Evolutionary conservation across 1,140 invertebrate genomes (phyloP).

Genomic region (Zaprionus inermis): DNA sequence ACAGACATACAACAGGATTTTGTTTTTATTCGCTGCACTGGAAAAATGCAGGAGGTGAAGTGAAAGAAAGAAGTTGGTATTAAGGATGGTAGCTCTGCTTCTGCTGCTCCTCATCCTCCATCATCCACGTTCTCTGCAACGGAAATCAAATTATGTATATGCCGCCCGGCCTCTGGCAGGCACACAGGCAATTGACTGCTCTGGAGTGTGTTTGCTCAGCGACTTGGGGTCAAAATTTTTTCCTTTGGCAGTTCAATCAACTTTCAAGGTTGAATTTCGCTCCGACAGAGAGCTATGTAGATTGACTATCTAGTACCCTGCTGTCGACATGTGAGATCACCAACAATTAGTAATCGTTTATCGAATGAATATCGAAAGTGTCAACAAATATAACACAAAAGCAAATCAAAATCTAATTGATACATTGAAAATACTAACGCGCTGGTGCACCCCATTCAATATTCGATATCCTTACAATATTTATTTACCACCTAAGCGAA

Average conservation of each 20-base stretch:
- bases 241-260: constrained; percentile 72
- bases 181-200: constrained; percentile 38
- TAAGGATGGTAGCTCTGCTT: constrained; percentile 17
- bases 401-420: not conserved
- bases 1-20: constrained; percentile 70
- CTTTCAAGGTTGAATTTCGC: constrained; percentile 67
- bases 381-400: not conserved
- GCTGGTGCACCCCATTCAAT: not conserved
- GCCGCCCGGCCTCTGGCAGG: constrained; percentile 26
- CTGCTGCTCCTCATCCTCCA: not conserved
- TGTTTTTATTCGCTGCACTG: constrained; percentile 55
- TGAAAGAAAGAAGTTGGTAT: constrained; percentile 18
- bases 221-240: constrained; percentile 72
- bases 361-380: not conserved
- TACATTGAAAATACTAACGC: not conserved
- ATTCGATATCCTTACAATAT: not conserved
- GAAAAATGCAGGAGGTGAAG: constrained; percentile 37
- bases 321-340: not conserved
- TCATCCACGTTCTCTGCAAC: constrained; percentile 9
- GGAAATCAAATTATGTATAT: constrained; percentile 73
- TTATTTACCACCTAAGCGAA: not conserved
- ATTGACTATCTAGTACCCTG: constrained; percentile 8
- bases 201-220: constrained; percentile 45
- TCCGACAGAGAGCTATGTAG: constrained; percentile 8
- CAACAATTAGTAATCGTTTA: constrained; percentile 1